Evolutionary conservation across 2,113 vertebrate species (phyloP).

Genomic region (Neolamprologus sp.): DNA sequence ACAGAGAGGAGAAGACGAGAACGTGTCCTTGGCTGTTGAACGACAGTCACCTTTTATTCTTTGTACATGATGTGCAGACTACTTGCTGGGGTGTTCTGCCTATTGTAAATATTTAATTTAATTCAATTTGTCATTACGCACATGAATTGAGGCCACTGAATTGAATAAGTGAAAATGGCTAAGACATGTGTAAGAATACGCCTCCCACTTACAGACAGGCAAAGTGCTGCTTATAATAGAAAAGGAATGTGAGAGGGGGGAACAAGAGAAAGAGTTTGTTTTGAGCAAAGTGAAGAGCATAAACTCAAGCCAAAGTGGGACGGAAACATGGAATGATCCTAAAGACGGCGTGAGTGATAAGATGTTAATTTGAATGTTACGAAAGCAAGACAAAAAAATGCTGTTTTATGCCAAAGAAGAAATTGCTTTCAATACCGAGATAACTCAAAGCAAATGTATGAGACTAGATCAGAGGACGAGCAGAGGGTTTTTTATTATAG

Average conservation of each 20-base stretch:
- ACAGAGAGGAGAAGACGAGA: neutral
- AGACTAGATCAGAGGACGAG: neutral
- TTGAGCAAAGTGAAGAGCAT: neutral
- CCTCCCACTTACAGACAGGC: neutral
- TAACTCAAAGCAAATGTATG: slow-evolving; percentile 14
- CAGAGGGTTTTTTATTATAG: neutral
- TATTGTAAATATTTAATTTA: slow-evolving; percentile 52
- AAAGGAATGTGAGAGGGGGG: neutral
- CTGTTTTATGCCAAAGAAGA: neutral
- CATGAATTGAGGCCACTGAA: slow-evolving; percentile 14
- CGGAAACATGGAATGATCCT: neutral
- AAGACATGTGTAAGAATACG: neutral
- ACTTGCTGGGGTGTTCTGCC: neutral
- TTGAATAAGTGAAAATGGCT: slow-evolving; percentile 6
- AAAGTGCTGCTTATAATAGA: slow-evolving; percentile 15
- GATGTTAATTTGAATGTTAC: neutral
- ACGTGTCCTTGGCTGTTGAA: slow-evolving; percentile 50
- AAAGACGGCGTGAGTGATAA: neutral
- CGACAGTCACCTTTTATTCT: slow-evolving; percentile 30
- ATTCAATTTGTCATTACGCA: slow-evolving; percentile 27
- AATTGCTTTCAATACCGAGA: neutral
- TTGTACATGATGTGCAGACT: neutral
- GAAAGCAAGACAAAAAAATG: neutral
- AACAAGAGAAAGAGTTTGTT: neutral
- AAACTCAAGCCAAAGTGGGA: neutral